Evolutionary conservation across 2,797 vertebrate species (phyloP), one percentile per base, ranked within the genome.

Genomic region (Megalops cyprinoides): DNA sequence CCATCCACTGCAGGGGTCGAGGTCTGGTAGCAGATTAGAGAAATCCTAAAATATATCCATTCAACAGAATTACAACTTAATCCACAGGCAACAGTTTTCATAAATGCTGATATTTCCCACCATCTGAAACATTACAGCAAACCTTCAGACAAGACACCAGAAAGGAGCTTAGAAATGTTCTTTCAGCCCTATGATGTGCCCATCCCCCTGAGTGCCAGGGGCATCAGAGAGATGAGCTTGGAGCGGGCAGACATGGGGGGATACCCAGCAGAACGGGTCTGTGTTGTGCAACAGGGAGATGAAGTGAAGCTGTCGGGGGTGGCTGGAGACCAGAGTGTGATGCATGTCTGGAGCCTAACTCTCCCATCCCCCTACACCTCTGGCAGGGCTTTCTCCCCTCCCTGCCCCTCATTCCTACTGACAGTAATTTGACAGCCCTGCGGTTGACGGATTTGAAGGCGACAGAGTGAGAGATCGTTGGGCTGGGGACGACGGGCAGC

Each of bases 371-470:
- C 51, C 67, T 48, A 51, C 44, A 23, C 71, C 42, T 65, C 62
- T n/a, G n/a, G n/a, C n/a, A n/a, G n/a, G n/a, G n/a, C 23, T 76
- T 3, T 49, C 28, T 74, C 62, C 39, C 23, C 56, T 79, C 77
- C 78, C 79, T 39, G 69, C 46, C 60, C 71, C 37, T 48, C 44
- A n/a, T n/a, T n/a, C 74, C 87, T 69, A 67, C 83, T 92, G 92
- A 91, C 93, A 92, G 90, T 93, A 92, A 93, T 93, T 93, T 94
- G 93, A 94, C 91, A 92, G 90, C 89, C 84, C 84, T 58, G 20
- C 84, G 86, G 88, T 88, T 93, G 92, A 92, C 92, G 91, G 91
- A 92, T 91, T 88, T 90, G 87, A 89, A 90, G 89, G 89, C 86
- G 84, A 90, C 86, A 82, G 89, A 89, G 89, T 91, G 92, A 92